Evolutionary conservation across 2,888 invertebrate genomes (phyloP).

Genomic region (Perithous albicinctus): DNA sequence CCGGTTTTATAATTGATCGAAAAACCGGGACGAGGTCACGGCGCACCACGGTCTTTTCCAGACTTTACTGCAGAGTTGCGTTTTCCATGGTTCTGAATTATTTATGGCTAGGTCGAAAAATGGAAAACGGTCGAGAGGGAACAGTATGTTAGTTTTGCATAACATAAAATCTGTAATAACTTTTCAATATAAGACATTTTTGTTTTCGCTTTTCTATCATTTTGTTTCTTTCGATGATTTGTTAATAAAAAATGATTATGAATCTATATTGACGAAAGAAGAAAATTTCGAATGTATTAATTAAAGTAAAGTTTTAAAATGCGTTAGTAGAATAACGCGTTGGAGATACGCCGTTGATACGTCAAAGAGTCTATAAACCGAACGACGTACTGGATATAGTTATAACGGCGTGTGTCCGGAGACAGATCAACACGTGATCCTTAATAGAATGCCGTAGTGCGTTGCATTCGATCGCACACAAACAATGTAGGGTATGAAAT

Average conservation of each 20-base stretch:
- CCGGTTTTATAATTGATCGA: conserved; percentile 60
- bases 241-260: background rate
- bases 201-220: background rate
- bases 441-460: conserved; percentile 31
- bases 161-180: background rate
- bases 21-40: conserved; percentile 36
- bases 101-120: conserved; percentile 22
- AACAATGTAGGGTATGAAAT: conserved; percentile 19
- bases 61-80: conserved; percentile 11
- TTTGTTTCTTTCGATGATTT: background rate
- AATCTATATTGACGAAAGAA: too few species aligned
- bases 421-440: conserved; percentile 48
- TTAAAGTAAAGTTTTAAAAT: too few species aligned
- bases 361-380: conserved; percentile 11
- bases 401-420: conserved; percentile 12
- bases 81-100: conserved; percentile 38
- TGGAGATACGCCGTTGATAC: background rate
- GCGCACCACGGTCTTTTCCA: background rate
- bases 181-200: background rate
- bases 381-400: conserved; percentile 19
- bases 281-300: too few species aligned
- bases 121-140: background rate
- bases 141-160: conserved; percentile 4
- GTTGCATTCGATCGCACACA: conserved; percentile 20
- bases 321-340: background rate